Conservation (phyloP, 1,140 invertebrate species). For the Hylyphantes graminicola region DNA sequence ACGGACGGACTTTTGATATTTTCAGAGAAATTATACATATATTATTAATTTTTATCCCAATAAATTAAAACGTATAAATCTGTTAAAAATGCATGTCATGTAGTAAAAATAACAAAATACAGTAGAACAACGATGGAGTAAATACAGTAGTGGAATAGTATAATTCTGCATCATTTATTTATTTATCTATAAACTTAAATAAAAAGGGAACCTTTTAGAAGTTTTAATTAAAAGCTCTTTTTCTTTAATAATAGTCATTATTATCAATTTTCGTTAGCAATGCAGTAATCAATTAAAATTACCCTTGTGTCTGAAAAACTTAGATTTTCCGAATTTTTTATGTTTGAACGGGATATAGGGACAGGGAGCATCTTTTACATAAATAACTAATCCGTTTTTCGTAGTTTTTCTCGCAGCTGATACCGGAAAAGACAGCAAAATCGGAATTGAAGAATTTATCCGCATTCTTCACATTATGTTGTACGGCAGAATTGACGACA, state of each 20-base stretch:
- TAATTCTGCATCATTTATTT: too few species aligned
- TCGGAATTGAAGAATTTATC: constrained; percentile 32
- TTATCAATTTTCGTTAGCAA: background rate
- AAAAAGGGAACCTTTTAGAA: too few species aligned
- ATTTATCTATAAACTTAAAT: too few species aligned
- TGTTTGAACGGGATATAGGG: background rate
- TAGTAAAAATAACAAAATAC: too few species aligned
- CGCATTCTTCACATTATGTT: constrained; percentile 17
- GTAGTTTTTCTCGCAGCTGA: constrained; percentile 20
- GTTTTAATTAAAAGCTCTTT: background rate
- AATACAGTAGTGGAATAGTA: too few species aligned
- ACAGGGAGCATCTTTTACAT: background rate
- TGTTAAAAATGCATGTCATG: too few species aligned
- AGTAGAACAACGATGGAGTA: too few species aligned
- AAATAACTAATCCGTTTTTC: background rate
- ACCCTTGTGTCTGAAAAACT: background rate
- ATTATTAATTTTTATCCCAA: too few species aligned
- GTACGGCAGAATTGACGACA: constrained; percentile 8
- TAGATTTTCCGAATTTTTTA: background rate
- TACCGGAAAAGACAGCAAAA: background rate
- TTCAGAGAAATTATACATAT: too few species aligned
- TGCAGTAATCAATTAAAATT: background rate
- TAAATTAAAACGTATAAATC: too few species aligned
- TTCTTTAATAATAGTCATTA: background rate
- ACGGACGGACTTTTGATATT: too few species aligned